Evolutionary conservation across 2,797 vertebrate species (phyloP), one percentile per base, ranked within the genome.

Genomic region (Prionace glauca): DNA sequence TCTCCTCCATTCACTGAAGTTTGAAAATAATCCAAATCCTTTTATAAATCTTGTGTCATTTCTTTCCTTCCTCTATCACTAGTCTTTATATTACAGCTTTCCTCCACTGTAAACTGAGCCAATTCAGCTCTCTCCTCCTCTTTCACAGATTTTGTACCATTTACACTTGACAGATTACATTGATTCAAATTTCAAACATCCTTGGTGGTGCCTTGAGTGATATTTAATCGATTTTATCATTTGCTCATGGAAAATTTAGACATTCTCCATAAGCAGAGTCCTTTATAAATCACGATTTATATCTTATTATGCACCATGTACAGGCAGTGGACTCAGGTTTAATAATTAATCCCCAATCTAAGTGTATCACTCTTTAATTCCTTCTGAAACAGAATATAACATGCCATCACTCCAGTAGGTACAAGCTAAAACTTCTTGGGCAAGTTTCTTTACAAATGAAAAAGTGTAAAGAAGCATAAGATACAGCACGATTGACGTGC

Each of bases 81-180:
- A 93, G 81, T 74, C 84, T 77, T 29, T 60, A n/a, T 94, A 29
- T 84, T 95, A 18, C 56, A 92, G 90, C 95, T 86, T 84, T 74
- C 71, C 24, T 69, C n/a, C 65, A 69, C n/a, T 41, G 65, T 65
- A 22, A 69, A 41, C n/a, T 67, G 90, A 65, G 90, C n/a, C 90
- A 92, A 69, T 69, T 41, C 65, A 65, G 65, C 60, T 69, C 65
- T 69, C 90, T 92, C 2, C 29, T 92, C 32, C 90, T 24, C 67
- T 41, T 92, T 67, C 90, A 41, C 20, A 92, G 90, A 69, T 36
- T 20, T 26, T 92, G 90, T 41, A 92, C 65, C 4, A 20, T 92
- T 62, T 29, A 69, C 90, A 92, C 3, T 14, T 65, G 62, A 65
- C 62, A 65, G 62, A 65, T 67, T 26, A 92, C 11, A n/a, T 90